Evolutionary conservation across 2,113 vertebrate species (phyloP).

Genomic region (Psammodynastes pulverulentus): DNA sequence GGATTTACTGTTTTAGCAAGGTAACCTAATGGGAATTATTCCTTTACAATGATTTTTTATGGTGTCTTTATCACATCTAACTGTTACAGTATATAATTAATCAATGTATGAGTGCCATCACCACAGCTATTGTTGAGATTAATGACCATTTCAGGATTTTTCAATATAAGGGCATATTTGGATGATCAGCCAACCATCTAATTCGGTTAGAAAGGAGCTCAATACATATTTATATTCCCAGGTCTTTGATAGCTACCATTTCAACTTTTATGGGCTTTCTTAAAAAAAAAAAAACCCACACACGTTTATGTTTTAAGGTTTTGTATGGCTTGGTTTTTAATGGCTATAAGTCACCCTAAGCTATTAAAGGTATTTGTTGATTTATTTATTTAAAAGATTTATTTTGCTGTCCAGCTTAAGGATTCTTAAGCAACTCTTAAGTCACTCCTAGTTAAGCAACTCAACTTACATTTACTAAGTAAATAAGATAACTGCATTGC

Average conservation of each 20-base stretch:
- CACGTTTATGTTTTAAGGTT: background rate
- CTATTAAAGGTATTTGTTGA: background rate
- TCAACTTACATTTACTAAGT: background rate
- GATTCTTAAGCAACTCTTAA: background rate
- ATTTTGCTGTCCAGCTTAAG: background rate
- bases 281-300: background rate
- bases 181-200: background rate
- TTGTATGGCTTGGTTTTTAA: background rate
- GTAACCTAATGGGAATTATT: background rate
- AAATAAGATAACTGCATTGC: background rate
- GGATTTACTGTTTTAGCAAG: background rate
- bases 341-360: background rate
- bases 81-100: background rate
- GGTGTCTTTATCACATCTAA: conserved; percentile 1
- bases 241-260: background rate
- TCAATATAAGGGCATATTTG: background rate
- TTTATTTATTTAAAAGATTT: background rate
- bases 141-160: background rate
- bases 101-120: background rate
- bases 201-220: background rate
- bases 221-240: background rate
- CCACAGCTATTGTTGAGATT: background rate
- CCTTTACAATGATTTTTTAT: conserved; percentile 14
- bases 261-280: background rate
- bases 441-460: background rate